Evolutionary conservation across 2,113 vertebrate genomes (phyloP).

Genomic region (Eptesicus fuscus): DNA sequence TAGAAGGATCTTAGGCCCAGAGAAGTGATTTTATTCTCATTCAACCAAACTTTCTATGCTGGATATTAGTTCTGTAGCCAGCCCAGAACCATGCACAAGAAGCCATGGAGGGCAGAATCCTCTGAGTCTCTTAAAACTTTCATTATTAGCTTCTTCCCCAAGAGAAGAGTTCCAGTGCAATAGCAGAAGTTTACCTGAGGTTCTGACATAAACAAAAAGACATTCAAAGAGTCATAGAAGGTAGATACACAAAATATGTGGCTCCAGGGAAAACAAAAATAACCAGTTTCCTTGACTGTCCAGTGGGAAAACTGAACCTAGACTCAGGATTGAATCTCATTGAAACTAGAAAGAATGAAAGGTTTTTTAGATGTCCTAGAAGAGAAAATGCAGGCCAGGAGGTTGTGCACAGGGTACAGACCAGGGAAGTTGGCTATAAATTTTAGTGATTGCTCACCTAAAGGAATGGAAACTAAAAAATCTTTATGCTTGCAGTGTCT

Average conservation of each 20-base stretch:
- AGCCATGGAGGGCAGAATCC: background rate
- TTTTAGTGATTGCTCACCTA: background rate
- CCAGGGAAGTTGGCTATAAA: background rate
- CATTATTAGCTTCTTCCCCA: background rate
- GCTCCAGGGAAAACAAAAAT: background rate
- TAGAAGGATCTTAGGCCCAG: background rate
- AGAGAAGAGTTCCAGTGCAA: background rate
- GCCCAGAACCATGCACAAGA: background rate
- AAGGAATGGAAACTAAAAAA: background rate
- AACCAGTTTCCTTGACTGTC: background rate
- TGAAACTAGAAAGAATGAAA: background rate
- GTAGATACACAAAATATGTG: background rate
- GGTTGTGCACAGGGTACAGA: rapidly evolving
- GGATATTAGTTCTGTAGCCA: background rate
- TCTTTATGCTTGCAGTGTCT: background rate
- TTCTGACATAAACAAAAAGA: background rate
- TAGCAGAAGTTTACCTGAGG: background rate
- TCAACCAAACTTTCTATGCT: background rate
- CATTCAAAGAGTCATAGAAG: background rate
- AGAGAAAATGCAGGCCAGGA: background rate
- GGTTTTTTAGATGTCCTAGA: background rate
- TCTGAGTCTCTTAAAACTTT: background rate
- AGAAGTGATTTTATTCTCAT: background rate
- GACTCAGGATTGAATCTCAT: background rate
- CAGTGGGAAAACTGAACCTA: background rate